Evolutionary conservation across 2,888 invertebrate species (phyloP).

Genomic region (Leucophenga maculata): DNA sequence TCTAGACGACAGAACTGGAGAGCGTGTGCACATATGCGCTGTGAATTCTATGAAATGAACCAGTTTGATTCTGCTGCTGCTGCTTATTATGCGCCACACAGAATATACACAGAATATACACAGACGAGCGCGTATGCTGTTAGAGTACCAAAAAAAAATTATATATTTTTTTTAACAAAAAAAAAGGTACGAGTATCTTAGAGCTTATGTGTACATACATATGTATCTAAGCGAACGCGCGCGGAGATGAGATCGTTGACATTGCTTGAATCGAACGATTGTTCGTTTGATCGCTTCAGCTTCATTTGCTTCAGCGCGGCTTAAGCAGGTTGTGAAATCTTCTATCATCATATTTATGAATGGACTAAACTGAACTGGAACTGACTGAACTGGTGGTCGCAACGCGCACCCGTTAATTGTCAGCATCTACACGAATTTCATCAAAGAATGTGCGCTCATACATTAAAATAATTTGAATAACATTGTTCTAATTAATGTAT

Average conservation of each 20-base stretch:
- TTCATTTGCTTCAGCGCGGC: not conserved
- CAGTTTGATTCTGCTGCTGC: conserved; percentile 41
- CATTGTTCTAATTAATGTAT: conserved; percentile 18
- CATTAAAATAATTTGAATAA: not conserved
- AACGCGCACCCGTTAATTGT: not conserved
- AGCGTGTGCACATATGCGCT: not conserved
- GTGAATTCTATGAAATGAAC: conserved; percentile 39
- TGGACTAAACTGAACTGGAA: not conserved
- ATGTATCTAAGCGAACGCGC: conserved; percentile 20
- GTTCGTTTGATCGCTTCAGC: conserved; percentile 18
- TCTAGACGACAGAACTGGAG: conserved; percentile 49
- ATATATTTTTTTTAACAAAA: conserved; percentile 18
- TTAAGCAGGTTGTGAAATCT: conserved; percentile 61
- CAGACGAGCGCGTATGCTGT: too few species aligned
- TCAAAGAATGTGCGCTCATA: not conserved
- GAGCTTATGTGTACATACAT: conserved; percentile 34
- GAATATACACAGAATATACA: not conserved
- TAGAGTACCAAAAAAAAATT: too few species aligned
- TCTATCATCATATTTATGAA: conserved; percentile 26
- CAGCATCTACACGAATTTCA: too few species aligned
- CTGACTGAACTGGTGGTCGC: not conserved
- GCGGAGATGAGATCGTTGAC: conserved; percentile 52
- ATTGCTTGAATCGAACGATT: conserved; percentile 43
- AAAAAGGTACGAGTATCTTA: conserved; percentile 35
- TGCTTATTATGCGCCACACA: not conserved